Percentiles rank a stretch among this genome's conserved stretches.
Conservation (phyloP, 2,113 vertebrate genomes). For the Leptosomus discolor region DNA sequence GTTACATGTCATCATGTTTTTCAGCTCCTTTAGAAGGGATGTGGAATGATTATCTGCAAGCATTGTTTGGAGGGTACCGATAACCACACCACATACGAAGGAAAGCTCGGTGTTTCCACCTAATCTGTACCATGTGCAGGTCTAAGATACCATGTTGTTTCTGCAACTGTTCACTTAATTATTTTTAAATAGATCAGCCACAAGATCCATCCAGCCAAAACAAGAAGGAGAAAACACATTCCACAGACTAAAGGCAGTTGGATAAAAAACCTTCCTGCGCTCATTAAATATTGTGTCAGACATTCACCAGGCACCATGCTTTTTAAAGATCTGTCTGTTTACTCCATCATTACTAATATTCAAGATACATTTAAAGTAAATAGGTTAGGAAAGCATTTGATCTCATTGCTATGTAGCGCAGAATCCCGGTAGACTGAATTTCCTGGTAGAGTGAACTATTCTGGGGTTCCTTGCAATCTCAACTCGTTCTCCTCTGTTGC, state of each 20-base stretch:
- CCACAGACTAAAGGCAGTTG: not conserved
- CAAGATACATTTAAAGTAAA: slow-evolving; percentile 52
- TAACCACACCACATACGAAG: not conserved
- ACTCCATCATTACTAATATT: slow-evolving; percentile 32
- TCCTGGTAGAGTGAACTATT: not conserved
- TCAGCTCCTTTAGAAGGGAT: not conserved
- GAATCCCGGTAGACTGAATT: not conserved
- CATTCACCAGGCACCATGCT: slow-evolving; percentile 8
- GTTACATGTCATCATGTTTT: not conserved
- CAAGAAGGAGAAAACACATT: slow-evolving; percentile 43
- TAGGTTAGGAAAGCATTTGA: slow-evolving; percentile 50
- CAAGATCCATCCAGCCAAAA: slow-evolving; percentile 24
- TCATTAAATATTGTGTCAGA: slow-evolving; percentile 38
- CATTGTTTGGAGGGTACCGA: not conserved
- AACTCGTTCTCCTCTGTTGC: not conserved
- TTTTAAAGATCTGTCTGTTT: slow-evolving; percentile 21
- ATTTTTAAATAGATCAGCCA: slow-evolving; percentile 11
- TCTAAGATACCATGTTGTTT: not conserved
- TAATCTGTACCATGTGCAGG: not conserved
- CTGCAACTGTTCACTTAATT: slow-evolving; percentile 1
- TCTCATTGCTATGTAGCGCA: not conserved
- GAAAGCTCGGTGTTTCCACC: not conserved
- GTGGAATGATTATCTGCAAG: not conserved
- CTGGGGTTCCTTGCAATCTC: slow-evolving; percentile 3
- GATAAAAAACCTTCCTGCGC: not conserved